Evolutionary conservation across 2,113 vertebrate genomes (phyloP).

Genomic region (Nothocercus nigrocapillus): DNA sequence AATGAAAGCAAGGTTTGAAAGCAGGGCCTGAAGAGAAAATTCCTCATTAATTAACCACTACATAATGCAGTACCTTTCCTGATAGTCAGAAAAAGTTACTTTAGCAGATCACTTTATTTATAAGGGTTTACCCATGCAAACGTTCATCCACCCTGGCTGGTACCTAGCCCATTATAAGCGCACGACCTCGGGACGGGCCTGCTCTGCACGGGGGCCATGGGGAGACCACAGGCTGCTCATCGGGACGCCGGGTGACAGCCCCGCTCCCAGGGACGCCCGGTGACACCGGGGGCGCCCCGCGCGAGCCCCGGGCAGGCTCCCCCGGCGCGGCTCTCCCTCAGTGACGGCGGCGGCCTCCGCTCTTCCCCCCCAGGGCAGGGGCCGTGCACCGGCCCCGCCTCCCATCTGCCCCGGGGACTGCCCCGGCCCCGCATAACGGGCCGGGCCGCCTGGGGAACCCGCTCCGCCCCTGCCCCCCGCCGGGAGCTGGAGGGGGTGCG

Average conservation of each 20-base stretch:
- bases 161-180: no score
- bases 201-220: rapidly evolving
- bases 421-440: background rate
- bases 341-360: rapidly evolving
- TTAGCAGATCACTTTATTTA: rapidly evolving
- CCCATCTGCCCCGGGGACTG: background rate
- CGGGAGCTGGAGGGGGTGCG: no score
- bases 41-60: rapidly evolving
- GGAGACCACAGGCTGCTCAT: background rate
- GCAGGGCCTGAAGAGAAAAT: background rate
- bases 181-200: rapidly evolving
- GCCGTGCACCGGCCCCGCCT: background rate
- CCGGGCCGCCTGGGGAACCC: no score
- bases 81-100: rapidly evolving
- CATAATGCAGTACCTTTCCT: rapidly evolving
- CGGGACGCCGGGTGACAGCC: background rate
- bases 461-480: background rate
- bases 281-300: background rate
- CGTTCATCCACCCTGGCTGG: no score
- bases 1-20: background rate
- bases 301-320: background rate
- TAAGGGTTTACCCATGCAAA: rapidly evolving
- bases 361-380: no score
- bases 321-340: background rate
- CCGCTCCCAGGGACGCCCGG: rapidly evolving